Conservation (phyloP, 1,140 invertebrate genomes). For the Drosophila serrata region DNA sequence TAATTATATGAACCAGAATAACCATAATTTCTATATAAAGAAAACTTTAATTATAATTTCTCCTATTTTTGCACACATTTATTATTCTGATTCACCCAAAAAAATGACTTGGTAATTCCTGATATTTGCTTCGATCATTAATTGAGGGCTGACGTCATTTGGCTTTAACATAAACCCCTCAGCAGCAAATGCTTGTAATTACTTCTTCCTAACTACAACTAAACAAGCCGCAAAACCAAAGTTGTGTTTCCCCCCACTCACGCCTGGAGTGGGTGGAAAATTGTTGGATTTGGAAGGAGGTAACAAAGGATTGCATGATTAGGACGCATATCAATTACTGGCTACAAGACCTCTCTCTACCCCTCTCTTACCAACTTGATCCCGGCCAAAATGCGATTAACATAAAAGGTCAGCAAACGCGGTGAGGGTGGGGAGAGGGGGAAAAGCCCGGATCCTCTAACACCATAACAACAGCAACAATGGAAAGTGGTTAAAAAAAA, state of each 20-base stretch:
- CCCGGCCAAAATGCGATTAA: slow-evolving; percentile 65
- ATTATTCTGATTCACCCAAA: slow-evolving; percentile 30
- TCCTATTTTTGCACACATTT: background rate
- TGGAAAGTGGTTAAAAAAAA: slow-evolving; percentile 75
- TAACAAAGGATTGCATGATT: slow-evolving; percentile 79
- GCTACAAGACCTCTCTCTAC: slow-evolving; percentile 68
- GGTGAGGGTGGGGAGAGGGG: no score
- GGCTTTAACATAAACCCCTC: slow-evolving; percentile 1
- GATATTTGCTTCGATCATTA: slow-evolving; percentile 30
- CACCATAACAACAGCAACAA: slow-evolving; percentile 46
- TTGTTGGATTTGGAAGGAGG: background rate
- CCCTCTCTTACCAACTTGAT: background rate
- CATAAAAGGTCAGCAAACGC: slow-evolving; percentile 76
- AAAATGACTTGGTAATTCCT: slow-evolving; percentile 27
- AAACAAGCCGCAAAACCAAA: slow-evolving; percentile 47
- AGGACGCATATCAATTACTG: slow-evolving; percentile 81
- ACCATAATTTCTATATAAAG: background rate
- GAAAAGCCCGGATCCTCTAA: slow-evolving; percentile 15
- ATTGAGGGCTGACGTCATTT: slow-evolving; percentile 38
- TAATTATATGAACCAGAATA: background rate
- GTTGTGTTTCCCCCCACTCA: slow-evolving; percentile 24
- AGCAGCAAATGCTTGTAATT: slow-evolving; percentile 43
- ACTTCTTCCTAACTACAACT: slow-evolving; percentile 37
- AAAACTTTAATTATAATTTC: no score
- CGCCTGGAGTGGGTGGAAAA: background rate